These are phyloP conservation scores for Proteles cristata DNA, from an alignment of 2,113 vertebrate species.

Conservation along the genomic window DNA sequence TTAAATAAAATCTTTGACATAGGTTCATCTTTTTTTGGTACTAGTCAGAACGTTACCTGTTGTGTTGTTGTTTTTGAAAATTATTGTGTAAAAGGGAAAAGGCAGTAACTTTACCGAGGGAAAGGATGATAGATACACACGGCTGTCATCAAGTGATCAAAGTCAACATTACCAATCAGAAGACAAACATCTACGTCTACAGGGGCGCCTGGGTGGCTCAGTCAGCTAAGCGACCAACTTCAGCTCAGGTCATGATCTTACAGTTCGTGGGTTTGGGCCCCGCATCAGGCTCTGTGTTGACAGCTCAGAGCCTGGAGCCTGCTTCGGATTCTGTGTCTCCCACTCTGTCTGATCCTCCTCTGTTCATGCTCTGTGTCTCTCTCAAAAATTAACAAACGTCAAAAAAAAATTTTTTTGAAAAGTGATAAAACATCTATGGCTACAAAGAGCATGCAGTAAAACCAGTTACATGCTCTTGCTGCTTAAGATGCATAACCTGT, in stretches of 20 bases:
- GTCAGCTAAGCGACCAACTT: too few species aligned
- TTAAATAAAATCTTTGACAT: slow-evolving; percentile 3
- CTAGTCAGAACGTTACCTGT: background rate
- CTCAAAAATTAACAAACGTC: too few species aligned
- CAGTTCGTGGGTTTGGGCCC: too few species aligned
- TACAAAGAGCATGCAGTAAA: background rate
- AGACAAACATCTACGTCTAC: background rate
- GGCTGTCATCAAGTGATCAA: background rate
- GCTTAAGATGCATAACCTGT: background rate
- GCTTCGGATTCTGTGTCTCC: too few species aligned
- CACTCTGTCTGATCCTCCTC: too few species aligned
- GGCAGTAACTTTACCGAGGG: background rate
- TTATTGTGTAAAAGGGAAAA: background rate
- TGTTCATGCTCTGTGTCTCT: too few species aligned
- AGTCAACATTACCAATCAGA: background rate
- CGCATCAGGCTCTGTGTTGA: too few species aligned
- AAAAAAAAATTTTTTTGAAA: too few species aligned
- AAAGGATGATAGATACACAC: background rate
- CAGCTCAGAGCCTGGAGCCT: too few species aligned
- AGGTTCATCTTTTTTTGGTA: background rate
- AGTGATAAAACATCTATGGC: background rate
- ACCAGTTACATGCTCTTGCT: background rate
- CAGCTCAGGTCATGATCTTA: too few species aligned
- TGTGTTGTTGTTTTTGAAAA: background rate
- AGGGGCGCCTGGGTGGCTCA: too few species aligned